phyloP scores from a whole-genome alignment of 1,140 invertebrate species.

The Meloidogyne chitwoodi region DNA sequence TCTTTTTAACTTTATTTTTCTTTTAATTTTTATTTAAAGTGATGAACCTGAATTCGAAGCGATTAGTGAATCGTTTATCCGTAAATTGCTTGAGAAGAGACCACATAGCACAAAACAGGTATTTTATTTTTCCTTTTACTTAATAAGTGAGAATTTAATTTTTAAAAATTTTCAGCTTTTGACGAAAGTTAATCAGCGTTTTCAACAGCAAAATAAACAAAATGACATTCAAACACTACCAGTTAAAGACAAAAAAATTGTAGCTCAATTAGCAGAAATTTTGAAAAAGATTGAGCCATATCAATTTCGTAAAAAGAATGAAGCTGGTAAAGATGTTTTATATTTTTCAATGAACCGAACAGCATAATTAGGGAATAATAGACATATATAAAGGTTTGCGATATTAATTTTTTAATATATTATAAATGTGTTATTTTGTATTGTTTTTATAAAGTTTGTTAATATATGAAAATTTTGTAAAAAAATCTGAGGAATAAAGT shows the following conservation, averaged over 20 bases:
- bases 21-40: background rate
- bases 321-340: slow-evolving; percentile 19
- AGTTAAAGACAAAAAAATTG: slow-evolving; percentile 44
- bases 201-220: background rate
- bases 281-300: slow-evolving; percentile 53
- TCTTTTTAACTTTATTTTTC: background rate
- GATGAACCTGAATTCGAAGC: slow-evolving; percentile 26
- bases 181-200: slow-evolving; percentile 39
- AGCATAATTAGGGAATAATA: background rate
- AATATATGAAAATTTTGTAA: too few species aligned
- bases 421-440: too few species aligned
- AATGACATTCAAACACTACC: background rate
- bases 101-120: slow-evolving; percentile 53
- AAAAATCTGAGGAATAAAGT: too few species aligned
- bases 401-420: too few species aligned
- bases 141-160: background rate
- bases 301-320: slow-evolving; percentile 46
- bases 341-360: slow-evolving; percentile 17
- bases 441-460: too few species aligned
- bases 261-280: slow-evolving; percentile 50
- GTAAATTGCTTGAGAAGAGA: slow-evolving; percentile 45
- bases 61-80: slow-evolving; percentile 50
- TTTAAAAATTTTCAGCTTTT: slow-evolving; percentile 34
- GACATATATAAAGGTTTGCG: too few species aligned
- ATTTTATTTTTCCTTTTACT: background rate